Percentiles rank a stretch among this genome's conserved stretches.
phyloP scores from a whole-genome alignment of 2,797 vertebrate genomes.

The Sphenodon punctatus region DNA sequence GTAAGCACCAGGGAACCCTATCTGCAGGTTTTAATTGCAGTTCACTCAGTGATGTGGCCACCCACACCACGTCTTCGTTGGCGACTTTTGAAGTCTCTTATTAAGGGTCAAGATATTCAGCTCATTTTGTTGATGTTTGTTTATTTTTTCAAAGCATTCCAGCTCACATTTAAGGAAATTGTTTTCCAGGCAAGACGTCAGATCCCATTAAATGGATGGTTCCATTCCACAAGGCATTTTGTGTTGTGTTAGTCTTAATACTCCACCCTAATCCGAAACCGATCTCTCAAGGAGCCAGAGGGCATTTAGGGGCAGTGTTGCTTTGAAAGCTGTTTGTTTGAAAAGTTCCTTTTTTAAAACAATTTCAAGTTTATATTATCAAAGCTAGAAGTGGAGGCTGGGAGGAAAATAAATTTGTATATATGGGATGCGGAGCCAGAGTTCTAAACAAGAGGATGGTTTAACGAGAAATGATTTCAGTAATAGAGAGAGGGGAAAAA shows the following conservation, averaged over 20 bases:
- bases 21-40: no score
- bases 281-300: background rate
- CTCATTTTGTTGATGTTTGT: background rate
- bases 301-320: background rate
- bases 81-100: background rate
- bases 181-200: background rate
- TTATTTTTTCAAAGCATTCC: background rate
- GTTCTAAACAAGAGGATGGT: background rate
- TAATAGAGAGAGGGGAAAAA: background rate
- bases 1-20: no score
- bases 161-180: background rate
- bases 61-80: no score
- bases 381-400: background rate
- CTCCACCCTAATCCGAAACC: background rate
- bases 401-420: background rate
- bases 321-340: background rate
- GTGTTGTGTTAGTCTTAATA: background rate
- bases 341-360: background rate
- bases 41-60: no score
- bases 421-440: background rate
- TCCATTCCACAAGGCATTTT: background rate
- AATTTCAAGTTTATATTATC: background rate
- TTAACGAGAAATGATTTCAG: background rate
- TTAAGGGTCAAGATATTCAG: background rate
- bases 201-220: background rate